Percentiles rank a stretch among this genome's conserved stretches.
Conservation (phyloP, 2,113 vertebrate genomes). For the Platichthys stellatus region DNA sequence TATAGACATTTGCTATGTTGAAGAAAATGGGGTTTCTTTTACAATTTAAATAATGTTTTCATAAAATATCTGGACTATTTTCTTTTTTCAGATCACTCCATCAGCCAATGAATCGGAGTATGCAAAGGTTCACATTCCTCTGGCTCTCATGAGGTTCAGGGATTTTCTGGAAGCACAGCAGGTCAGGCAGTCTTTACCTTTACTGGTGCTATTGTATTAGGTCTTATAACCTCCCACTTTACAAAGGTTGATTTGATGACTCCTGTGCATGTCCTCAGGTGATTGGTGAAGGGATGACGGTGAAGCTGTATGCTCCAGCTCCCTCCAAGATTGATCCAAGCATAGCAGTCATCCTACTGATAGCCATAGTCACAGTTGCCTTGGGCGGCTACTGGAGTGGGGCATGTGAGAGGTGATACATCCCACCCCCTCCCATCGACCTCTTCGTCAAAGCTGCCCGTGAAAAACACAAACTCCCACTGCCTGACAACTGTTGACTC, state of each 20-base stretch:
- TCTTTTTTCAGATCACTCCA: constrained; percentile 80
- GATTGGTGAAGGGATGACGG: constrained; percentile 81
- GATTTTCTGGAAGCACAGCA: constrained; percentile 86
- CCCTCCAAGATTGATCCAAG: constrained; percentile 85
- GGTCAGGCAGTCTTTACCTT: constrained; percentile 76
- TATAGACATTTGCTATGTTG: neutral
- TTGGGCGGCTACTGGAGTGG: constrained; percentile 95
- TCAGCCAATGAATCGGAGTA: constrained; percentile 85
- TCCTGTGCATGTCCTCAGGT: constrained; percentile 75
- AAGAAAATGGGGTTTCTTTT: neutral
- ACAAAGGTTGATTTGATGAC: neutral
- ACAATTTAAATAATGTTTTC: neutral
- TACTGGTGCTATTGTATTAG: neutral
- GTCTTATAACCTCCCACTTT: neutral
- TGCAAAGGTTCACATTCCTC: constrained; percentile 83
- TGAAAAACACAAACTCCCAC: too few relatives aligned
- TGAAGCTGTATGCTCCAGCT: constrained; percentile 86
- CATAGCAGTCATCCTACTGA: constrained; percentile 90
- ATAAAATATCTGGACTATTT: neutral
- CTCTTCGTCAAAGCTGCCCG: too few relatives aligned
- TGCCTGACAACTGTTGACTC: too few relatives aligned
- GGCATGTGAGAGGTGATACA: constrained; percentile 82
- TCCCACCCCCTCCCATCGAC: too few relatives aligned
- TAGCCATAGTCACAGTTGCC: constrained; percentile 88
- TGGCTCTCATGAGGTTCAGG: constrained; percentile 87